Base-by-base conservation (phyloP, 2,888 invertebrate species). In the Diplazon laetatorius region DNA sequence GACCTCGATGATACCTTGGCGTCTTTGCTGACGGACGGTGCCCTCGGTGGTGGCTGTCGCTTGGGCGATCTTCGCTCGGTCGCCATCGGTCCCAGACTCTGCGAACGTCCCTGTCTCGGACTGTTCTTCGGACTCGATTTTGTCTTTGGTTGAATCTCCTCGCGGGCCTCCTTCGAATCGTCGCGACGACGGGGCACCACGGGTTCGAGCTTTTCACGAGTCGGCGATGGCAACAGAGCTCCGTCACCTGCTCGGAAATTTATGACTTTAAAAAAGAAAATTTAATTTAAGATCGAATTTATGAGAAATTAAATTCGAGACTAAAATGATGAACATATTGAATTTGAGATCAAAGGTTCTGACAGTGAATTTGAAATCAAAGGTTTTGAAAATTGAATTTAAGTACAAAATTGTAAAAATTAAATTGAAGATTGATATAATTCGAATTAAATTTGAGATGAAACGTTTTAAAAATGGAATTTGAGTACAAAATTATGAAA, bases 41-140 rank as follows among this genome's bases (percentile, higher is more conserved):
- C 87, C 22, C 90, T 86, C 10, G 89, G 86, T 59, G 95, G 94
- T 69, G 95, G 94, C 86, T 96, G 95, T 82, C 96, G 94, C 87
- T 96, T 96, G 25, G 96, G 96, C 63, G 96, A 96, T 83, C 93
- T 92, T 91, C 95, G 95, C 87, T 95, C 94, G 66, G 92, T 87
- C 82, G 92, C 92, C 82, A 92, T 92, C 55, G 95, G 95, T 81
- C 95, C 95, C 85, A 95, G 94, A 76, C 95, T 95, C 90, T 95
- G 94, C 74, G 95, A 95, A 87, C 95, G 94, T 89, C 92, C 92
- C 82, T 92, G 91, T 84, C 92, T 90, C n/a, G 92, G 91, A 85
- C 92, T 93, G 70, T 92, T 93, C 89, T 94, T 94, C 48, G 93
- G 93, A 83, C 93, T 93, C 80, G 92, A 92, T 86, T 93, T 93